A percentile compares a stretch with the other conserved stretches of the same genome.
phyloP scores from a whole-genome alignment of 2,888 invertebrate genomes.

The Theretra japonica region DNA sequence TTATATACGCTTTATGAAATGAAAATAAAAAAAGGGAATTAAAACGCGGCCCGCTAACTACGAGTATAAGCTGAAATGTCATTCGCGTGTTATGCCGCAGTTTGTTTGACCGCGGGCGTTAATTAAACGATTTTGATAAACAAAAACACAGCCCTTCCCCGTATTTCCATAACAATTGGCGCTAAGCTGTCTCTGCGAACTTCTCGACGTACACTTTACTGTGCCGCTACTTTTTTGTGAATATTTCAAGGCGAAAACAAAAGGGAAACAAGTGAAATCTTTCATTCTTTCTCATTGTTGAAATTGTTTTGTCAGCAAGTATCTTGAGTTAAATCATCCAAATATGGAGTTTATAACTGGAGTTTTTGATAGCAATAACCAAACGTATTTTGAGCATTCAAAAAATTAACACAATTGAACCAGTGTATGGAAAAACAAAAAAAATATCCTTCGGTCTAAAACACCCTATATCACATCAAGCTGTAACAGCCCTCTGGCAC shows the following conservation, averaged over 20 bases:
- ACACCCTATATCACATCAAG: neutral
- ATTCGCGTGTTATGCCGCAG: conserved; percentile 48
- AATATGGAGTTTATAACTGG: neutral
- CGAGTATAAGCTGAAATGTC: conserved; percentile 26
- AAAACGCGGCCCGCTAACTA: conserved; percentile 17
- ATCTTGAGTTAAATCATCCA: neutral
- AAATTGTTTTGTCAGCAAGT: conserved; percentile 1
- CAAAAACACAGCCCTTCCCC: conserved; percentile 46
- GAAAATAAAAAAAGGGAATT: conserved; percentile 8
- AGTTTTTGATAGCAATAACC: too few species aligned
- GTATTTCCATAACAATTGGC: conserved; percentile 46
- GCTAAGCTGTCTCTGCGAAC: conserved; percentile 30
- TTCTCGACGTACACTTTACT: conserved; percentile 25
- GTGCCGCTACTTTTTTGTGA: conserved; percentile 22
- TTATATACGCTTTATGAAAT: conserved; percentile 8
- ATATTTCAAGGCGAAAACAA: conserved; percentile 7
- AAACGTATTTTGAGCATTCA: neutral
- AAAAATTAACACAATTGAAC: neutral
- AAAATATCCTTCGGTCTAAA: too few species aligned
- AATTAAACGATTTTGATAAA: conserved; percentile 61
- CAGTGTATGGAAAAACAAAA: neutral
- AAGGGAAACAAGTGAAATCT: conserved; percentile 5
- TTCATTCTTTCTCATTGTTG: neutral
- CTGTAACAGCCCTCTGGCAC: neutral
- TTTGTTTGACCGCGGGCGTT: conserved; percentile 49